These are phyloP conservation scores for Orthosia cruda DNA, from an alignment of 2,888 invertebrate genomes.

Conservation along the genomic window DNA sequence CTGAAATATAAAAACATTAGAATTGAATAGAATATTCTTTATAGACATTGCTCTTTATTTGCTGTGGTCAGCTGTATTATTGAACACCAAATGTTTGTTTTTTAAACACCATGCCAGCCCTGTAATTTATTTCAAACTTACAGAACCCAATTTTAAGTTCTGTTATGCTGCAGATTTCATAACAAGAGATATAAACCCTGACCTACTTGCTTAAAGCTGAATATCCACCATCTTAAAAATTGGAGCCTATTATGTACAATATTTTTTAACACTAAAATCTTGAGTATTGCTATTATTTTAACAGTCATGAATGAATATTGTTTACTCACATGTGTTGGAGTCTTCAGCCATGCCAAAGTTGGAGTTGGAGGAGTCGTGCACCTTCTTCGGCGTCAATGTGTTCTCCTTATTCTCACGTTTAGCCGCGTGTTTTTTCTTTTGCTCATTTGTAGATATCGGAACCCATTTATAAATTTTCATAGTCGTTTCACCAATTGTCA, in stretches of 20 bases:
- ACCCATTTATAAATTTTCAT: slow-evolving; percentile 99
- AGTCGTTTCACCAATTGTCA: slow-evolving; percentile 99
- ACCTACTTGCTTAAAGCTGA: slow-evolving; percentile 54
- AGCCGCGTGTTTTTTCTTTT: slow-evolving; percentile 94
- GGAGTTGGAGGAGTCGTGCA: slow-evolving; percentile 94
- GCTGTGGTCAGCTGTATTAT: neutral
- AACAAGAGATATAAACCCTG: slow-evolving; percentile 44
- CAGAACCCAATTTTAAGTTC: neutral
- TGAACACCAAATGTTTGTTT: neutral
- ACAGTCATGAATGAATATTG: slow-evolving; percentile 1
- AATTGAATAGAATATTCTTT: too few species aligned
- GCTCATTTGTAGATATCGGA: slow-evolving; percentile 96
- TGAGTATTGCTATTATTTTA: neutral
- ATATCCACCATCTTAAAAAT: slow-evolving; percentile 42
- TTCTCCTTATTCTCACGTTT: slow-evolving; percentile 96
- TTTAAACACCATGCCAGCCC: too few species aligned
- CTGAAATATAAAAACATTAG: slow-evolving; percentile 86
- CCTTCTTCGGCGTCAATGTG: slow-evolving; percentile 93
- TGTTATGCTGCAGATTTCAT: slow-evolving; percentile 17
- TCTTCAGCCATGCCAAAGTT: slow-evolving; percentile 97
- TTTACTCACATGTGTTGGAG: slow-evolving; percentile 96
- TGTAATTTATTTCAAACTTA: neutral
- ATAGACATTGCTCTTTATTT: slow-evolving; percentile 5
- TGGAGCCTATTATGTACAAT: neutral
- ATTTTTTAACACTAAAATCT: neutral